Conservation (phyloP, 1,140 invertebrate genomes). For the Leptinotarsa lineolata region DNA sequence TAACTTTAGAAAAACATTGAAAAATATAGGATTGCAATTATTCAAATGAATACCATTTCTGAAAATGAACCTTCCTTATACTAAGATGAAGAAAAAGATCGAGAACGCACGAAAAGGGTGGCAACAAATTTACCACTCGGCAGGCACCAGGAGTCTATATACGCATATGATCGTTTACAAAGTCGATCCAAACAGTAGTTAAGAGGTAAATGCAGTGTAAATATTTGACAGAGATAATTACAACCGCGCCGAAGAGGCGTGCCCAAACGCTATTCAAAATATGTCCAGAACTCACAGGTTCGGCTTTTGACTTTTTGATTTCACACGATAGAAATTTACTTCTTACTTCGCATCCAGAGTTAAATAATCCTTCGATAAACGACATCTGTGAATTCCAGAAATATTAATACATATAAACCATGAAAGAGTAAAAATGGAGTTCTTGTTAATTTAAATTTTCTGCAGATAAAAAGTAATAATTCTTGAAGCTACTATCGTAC, state of each 20-base stretch:
- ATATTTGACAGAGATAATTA: slow-evolving; percentile 55
- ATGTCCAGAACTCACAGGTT: background rate
- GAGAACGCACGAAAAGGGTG: slow-evolving; percentile 26
- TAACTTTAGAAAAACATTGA: background rate
- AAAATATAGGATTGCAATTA: background rate
- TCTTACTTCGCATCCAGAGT: no score
- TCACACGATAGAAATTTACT: no score
- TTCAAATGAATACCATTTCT: no score
- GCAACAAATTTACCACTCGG: slow-evolving; percentile 15
- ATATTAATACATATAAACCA: no score
- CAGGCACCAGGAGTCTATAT: slow-evolving; percentile 5
- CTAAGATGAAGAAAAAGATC: slow-evolving; percentile 16
- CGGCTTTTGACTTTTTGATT: background rate
- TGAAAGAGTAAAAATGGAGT: no score
- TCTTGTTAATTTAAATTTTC: no score
- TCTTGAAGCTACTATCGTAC: no score
- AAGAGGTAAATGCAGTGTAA: slow-evolving; percentile 54
- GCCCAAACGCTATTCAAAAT: slow-evolving; percentile 10
- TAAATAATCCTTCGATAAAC: no score
- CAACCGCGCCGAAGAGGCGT: slow-evolving; percentile 52
- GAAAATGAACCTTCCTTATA: no score
- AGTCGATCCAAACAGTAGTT: slow-evolving; percentile 47
- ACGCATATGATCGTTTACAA: slow-evolving; percentile 30
- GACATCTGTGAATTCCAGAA: no score
- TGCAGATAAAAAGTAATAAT: no score